Evolutionary conservation across 2,888 invertebrate species (phyloP).

Genomic region (Erebia epiphron): DNA sequence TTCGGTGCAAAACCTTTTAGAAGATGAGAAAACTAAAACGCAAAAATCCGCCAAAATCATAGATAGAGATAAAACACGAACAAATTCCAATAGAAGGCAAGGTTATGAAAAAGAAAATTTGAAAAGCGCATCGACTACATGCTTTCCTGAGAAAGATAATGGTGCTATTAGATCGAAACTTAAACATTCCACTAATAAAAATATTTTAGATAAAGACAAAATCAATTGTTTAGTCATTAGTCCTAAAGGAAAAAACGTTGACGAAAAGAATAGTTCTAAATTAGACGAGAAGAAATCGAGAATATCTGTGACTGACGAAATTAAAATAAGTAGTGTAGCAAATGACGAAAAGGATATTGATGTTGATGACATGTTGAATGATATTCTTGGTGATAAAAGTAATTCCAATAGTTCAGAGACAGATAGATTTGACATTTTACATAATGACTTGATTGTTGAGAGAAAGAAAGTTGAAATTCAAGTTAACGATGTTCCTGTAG

Average conservation of each 20-base stretch:
- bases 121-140: constrained; percentile 57
- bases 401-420: constrained; percentile 60
- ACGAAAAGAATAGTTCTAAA: constrained; percentile 59
- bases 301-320: constrained; percentile 55
- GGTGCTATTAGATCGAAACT: constrained; percentile 80
- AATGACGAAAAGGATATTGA: constrained; percentile 52
- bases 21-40: constrained; percentile 66
- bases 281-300: constrained; percentile 53
- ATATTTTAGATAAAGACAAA: constrained; percentile 78
- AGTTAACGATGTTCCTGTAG: constrained; percentile 50
- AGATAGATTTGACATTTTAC: constrained; percentile 68
- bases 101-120: constrained; percentile 70
- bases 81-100: constrained; percentile 55
- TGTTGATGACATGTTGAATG: constrained; percentile 68
- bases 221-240: constrained; percentile 71
- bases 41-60: constrained; percentile 66
- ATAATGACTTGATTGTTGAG: constrained; percentile 60
- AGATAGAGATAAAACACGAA: constrained; percentile 70
- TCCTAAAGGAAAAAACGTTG: constrained; percentile 65
- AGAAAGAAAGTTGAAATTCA: constrained; percentile 48
- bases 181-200: constrained; percentile 79
- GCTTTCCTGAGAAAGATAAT: constrained; percentile 66
- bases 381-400: constrained; percentile 63
- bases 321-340: constrained; percentile 51
- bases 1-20: constrained; percentile 69